These are phyloP conservation scores for Eublepharis macularius DNA, from an alignment of 2,113 vertebrate species.

Conservation along the genomic window DNA sequence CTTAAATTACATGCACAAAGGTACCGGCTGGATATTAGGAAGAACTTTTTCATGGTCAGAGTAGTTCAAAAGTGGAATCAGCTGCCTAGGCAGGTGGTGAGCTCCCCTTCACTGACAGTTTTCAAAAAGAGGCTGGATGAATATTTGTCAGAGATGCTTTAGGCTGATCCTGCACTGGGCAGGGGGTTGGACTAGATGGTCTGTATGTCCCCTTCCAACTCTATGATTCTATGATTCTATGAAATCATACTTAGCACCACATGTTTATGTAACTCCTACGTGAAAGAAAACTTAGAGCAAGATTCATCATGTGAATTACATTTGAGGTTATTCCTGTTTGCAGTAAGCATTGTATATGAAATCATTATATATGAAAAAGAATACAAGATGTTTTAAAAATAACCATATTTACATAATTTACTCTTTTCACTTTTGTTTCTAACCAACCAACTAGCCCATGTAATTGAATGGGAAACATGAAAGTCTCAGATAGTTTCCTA, in stretches of 20 bases:
- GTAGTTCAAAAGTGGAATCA: too few species aligned
- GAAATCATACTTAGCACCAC: background rate
- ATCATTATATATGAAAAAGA: background rate
- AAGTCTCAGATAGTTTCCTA: background rate
- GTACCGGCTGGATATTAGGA: too few species aligned
- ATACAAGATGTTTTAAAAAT: background rate
- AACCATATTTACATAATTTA: background rate
- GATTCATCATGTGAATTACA: conserved; percentile 18
- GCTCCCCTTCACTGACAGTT: too few species aligned
- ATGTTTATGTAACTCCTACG: background rate
- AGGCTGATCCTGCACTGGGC: too few species aligned
- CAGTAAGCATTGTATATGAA: conserved; percentile 9
- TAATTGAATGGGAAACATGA: background rate
- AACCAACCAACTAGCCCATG: background rate
- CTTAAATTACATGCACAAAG: too few species aligned
- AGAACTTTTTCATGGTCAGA: too few species aligned
- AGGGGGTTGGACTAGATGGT: too few species aligned
- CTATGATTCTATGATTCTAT: too few species aligned
- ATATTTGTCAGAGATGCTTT: too few species aligned
- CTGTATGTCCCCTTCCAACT: too few species aligned
- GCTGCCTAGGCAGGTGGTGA: too few species aligned
- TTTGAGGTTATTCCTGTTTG: conserved; percentile 31
- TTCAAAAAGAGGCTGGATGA: too few species aligned
- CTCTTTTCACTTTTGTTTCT: background rate
- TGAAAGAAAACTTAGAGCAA: conserved; percentile 1